Evolutionary conservation across 2,113 vertebrate species (phyloP).

Genomic region (Cyprinodon tularosa): DNA sequence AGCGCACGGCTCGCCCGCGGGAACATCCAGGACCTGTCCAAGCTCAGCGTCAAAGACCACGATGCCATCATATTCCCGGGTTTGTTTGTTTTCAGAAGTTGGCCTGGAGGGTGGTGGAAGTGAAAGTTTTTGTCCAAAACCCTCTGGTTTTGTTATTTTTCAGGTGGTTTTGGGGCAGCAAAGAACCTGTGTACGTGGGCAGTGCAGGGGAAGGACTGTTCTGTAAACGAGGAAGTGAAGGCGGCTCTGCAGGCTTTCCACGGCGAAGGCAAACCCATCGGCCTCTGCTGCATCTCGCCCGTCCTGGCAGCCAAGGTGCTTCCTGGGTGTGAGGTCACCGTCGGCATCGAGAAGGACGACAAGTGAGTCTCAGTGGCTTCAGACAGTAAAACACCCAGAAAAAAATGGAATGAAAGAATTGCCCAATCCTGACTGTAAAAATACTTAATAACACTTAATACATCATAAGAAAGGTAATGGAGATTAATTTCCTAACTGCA

Average conservation of each 20-base stretch:
- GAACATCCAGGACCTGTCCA: slow-evolving; percentile 80
- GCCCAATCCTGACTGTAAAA: too few species aligned
- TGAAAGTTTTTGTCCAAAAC: neutral
- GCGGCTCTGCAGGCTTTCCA: slow-evolving; percentile 80
- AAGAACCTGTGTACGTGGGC: slow-evolving; percentile 88
- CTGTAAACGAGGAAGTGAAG: slow-evolving; percentile 76
- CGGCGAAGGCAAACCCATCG: slow-evolving; percentile 80
- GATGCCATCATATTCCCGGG: slow-evolving; percentile 84
- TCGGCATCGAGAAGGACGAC: slow-evolving; percentile 78
- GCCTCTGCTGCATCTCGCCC: slow-evolving; percentile 84
- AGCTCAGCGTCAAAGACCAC: slow-evolving; percentile 76
- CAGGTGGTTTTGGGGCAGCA: slow-evolving; percentile 84
- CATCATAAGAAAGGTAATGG: neutral
- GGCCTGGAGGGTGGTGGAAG: neutral
- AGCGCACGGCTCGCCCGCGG: slow-evolving; percentile 84
- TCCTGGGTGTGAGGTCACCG: slow-evolving; percentile 83
- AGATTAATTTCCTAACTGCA: neutral
- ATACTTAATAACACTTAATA: too few species aligned
- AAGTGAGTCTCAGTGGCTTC: slow-evolving; percentile 56
- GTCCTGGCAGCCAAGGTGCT: slow-evolving; percentile 84
- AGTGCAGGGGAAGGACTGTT: slow-evolving; percentile 83
- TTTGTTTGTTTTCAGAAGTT: slow-evolving; percentile 18
- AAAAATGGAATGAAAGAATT: neutral
- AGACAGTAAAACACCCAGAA: neutral
- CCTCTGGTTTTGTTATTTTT: neutral